Evolutionary conservation across 2,113 vertebrate genomes (phyloP), one percentile per base, ranked within the genome.

Genomic region (Chionodraco myersi): DNA sequence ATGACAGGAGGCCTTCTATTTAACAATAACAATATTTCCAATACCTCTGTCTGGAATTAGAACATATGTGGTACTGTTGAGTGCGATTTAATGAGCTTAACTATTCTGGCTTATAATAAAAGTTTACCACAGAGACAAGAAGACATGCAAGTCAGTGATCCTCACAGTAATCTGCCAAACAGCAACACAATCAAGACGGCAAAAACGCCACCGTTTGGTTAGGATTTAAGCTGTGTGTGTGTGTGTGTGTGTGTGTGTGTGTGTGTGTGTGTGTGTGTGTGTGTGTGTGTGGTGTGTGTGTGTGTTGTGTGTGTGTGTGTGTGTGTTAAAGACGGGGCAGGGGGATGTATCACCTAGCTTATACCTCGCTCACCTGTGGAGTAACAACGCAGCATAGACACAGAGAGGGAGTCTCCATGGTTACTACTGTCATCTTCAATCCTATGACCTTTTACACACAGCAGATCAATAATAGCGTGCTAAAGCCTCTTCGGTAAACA

Each of bases 361-460:
- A 59, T 1, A 18, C 60, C 45, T 34, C 11, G 11, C 21, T 82
- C 69, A 86, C 47, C 62, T 41, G 44, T 9, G 48, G 47, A 70
- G 60, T 59, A 67, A 23, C n/a, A 83, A 75, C 69, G 52, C 60
- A 73, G 13, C 23, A 62, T 12, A 51, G 74, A 75, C 56, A 52
- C 2, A 60, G 15, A 66, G 77, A 70, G 53, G 18, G 63, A 41
- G 82, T 86, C 82, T 87, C 90, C 86, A 86, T 86, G 69, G 88
- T 86, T 87, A 86, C 86, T 21, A 41, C 82, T 89, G 86, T 84
- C 86, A 86, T 89, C 82, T 88, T 84, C 86, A 86, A 83, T 87
- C 80, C 71, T 10, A 63, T 92, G 89, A 93, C 91, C 91, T 93
- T 93, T 92, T 85, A 83, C 79, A 74, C 72, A 54, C 67, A 6